Evolutionary conservation across 2,113 vertebrate species (phyloP).

Genomic region (Alces alces): DNA sequence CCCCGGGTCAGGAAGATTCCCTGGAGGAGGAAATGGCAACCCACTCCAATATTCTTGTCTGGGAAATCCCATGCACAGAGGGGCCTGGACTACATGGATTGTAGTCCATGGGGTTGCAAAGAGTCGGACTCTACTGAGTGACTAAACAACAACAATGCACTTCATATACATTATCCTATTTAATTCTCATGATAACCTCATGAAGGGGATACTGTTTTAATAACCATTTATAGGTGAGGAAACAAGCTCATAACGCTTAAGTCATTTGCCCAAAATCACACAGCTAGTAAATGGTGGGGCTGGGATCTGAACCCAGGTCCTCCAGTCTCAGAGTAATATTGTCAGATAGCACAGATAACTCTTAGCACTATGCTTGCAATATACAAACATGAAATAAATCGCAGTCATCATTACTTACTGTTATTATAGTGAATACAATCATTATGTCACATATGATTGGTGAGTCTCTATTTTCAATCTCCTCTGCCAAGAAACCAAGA

Average conservation of each 20-base stretch:
- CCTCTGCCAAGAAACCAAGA: constrained; percentile 6
- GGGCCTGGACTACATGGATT: not conserved
- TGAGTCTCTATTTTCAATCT: not conserved
- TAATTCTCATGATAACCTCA: not conserved
- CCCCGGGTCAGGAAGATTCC: not conserved
- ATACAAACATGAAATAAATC: not conserved
- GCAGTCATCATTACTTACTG: not conserved
- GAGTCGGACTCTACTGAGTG: not conserved
- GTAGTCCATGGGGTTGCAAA: not conserved
- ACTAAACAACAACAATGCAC: not conserved
- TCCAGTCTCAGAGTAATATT: not conserved
- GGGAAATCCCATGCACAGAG: not conserved
- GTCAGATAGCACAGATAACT: not conserved
- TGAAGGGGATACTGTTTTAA: not conserved
- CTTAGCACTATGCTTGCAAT: not conserved
- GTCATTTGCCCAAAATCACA: not conserved
- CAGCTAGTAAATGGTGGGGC: not conserved
- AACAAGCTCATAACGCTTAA: not conserved
- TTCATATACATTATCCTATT: not conserved
- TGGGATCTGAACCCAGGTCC: not conserved
- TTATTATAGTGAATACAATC: constrained; percentile 3
- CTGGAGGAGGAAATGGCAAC: not conserved
- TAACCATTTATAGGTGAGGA: not conserved
- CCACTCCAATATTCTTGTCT: not conserved
- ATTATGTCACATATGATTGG: not conserved